Evolutionary conservation across 2,113 vertebrate species (phyloP), one percentile per base, ranked within the genome.

Genomic region (Elephantulus edwardii): DNA sequence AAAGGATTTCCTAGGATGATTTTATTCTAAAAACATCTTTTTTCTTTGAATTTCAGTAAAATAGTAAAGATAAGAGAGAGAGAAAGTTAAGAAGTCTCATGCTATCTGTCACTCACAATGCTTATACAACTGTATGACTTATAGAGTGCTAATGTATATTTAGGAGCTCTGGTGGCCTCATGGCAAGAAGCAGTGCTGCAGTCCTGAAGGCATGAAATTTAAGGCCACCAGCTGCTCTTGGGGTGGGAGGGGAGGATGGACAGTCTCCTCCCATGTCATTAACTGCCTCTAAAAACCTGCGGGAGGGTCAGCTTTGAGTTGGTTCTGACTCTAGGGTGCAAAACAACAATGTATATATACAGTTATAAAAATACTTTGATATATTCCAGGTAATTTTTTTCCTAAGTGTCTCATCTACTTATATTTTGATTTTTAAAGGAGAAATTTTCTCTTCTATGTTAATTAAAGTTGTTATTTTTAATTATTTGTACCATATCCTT

Each of bases 351-450:
- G n/a, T n/a, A n/a, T n/a, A n/a, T n/a, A n/a, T n/a, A n/a, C n/a
- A n/a, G n/a, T n/a, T n/a, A n/a, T n/a, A n/a, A n/a, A 54, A 14
- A 50, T 30, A 86, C 54, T 19, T 42, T 83, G 28, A 2, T 72
- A 16, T 84, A 35, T 77, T 68, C 38, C 42, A 60, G 62, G 3
- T 14, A 71, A n/a, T n/a, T n/a, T 66, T 93, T 87, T 87, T 85
- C 89, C 46, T 88, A 40, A 33, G 70, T 87, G 1, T 83, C 48
- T 84, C 44, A 90, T 42, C 60, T 22, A 86, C 5, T 58, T 46
- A 68, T 24, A 78, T 22, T 86, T 93, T 79, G 48, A 84, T 8
- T 82, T 89, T 91, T 87, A 85, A 95, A 38, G 75, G 6, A 88
- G 58, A 87, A 88, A 87, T 20, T 70, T 91, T 24, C 33, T 90